Evolutionary conservation across 2,888 invertebrate genomes (phyloP).

Genomic region (Napeogenes inachia): DNA sequence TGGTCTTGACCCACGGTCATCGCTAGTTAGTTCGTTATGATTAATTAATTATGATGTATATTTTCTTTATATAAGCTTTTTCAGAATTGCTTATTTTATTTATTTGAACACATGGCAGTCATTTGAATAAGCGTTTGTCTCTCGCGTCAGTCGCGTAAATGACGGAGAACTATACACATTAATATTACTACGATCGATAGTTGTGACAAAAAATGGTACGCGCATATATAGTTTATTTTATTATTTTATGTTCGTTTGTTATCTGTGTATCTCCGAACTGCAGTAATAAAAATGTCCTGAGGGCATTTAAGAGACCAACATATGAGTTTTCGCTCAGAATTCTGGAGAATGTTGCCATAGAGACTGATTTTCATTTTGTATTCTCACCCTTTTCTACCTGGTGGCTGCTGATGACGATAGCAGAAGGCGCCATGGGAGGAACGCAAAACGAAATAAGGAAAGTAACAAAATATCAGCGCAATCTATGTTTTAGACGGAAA

Average conservation of each 20-base stretch:
- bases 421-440: conserved; percentile 48
- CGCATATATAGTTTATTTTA: conserved; percentile 10
- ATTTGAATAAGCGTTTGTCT: too few relatives aligned
- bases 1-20: conserved; percentile 16
- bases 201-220: not conserved
- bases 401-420: conserved; percentile 51
- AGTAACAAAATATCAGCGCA: conserved; percentile 44
- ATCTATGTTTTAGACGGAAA: conserved; percentile 47
- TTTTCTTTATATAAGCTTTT: not conserved
- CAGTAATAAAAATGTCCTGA: conserved; percentile 38
- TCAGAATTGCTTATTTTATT: not conserved
- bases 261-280: conserved; percentile 37
- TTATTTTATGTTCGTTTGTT: conserved; percentile 10
- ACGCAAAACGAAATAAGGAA: conserved; percentile 50
- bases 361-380: conserved; percentile 52
- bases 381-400: conserved; percentile 58
- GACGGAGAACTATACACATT: not conserved
- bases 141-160: too few relatives aligned
- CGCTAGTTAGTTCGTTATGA: not conserved
- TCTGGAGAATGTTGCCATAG: conserved; percentile 48
- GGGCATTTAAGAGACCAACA: conserved; percentile 44
- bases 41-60: conserved; percentile 5
- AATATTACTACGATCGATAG: not conserved
- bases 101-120: not conserved
- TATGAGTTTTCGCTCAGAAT: conserved; percentile 54